These are phyloP conservation scores for Plecotus auritus DNA, from an alignment of 2,113 vertebrate species.

Conservation along the genomic window DNA sequence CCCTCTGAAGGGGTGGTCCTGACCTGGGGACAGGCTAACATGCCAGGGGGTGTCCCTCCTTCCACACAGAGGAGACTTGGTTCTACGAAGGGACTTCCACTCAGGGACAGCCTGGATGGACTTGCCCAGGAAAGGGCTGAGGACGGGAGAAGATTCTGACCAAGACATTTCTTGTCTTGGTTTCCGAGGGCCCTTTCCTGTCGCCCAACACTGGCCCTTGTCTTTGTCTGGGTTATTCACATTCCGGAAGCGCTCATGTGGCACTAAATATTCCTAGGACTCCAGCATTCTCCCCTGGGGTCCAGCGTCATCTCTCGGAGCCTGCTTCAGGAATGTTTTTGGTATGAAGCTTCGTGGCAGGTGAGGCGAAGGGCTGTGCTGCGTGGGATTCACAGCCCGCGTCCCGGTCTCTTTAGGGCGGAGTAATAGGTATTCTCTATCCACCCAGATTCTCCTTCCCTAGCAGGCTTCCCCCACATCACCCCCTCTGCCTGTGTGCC, in stretches of 20 bases:
- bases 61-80: not conserved
- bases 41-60: not conserved
- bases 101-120: not conserved
- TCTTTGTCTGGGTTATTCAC: conserved; percentile 37
- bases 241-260: conserved; percentile 67
- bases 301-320: conserved; percentile 14
- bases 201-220: not conserved
- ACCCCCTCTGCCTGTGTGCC: not conserved
- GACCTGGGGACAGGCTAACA: not conserved
- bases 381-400: not conserved
- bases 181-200: conserved; percentile 1
- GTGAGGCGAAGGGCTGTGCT: not conserved
- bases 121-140: not conserved
- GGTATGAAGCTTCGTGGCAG: conserved; percentile 42
- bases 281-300: not conserved
- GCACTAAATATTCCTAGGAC: conserved; percentile 58
- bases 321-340: conserved; percentile 61
- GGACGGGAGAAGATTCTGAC: not conserved
- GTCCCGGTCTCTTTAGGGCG: not conserved
- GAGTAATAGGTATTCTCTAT: not conserved
- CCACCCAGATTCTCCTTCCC: not conserved
- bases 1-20: not conserved
- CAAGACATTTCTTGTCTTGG: not conserved
- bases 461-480: not conserved
- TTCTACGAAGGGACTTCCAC: not conserved